Percentiles rank a stretch among this genome's conserved stretches.
Conservation (phyloP, 2,797 vertebrate species). For the Bryconaethiops microstoma region DNA sequence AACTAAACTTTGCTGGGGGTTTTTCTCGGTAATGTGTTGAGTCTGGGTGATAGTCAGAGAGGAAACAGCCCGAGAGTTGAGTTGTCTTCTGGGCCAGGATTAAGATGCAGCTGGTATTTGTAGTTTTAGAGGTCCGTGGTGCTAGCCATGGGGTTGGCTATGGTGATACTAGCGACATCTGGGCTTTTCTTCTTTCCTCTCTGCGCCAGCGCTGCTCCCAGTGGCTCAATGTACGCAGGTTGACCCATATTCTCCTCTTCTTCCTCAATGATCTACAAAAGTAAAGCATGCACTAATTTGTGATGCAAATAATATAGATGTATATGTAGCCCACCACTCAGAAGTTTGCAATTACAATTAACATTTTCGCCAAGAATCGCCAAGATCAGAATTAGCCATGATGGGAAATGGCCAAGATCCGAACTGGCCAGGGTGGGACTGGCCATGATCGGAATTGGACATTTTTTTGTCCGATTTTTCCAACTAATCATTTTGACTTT, state of each 20-base stretch:
- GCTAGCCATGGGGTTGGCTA: constrained; percentile 74
- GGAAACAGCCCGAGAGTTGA: background rate
- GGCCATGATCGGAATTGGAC: too few relatives aligned
- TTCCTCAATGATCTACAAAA: constrained; percentile 63
- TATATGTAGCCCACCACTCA: too few relatives aligned
- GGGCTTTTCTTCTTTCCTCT: constrained; percentile 44
- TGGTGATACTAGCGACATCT: background rate
- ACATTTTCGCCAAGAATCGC: too few relatives aligned
- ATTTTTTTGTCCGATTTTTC: too few relatives aligned
- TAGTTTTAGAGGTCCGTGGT: constrained; percentile 83
- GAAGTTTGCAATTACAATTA: too few relatives aligned
- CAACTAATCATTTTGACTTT: too few relatives aligned
- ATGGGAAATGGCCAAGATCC: too few relatives aligned
- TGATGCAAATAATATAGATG: background rate
- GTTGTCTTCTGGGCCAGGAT: background rate
- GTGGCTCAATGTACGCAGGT: constrained; percentile 70
- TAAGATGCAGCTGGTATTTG: background rate
- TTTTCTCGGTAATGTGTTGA: too few relatives aligned
- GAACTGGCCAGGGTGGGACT: too few relatives aligned
- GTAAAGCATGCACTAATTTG: background rate
- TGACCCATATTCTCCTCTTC: constrained; percentile 57
- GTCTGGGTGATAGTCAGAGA: background rate
- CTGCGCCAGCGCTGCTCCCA: constrained; percentile 78
- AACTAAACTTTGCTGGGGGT: background rate
- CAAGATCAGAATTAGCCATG: too few relatives aligned